These are phyloP conservation scores for Megaceryle alcyon DNA, from an alignment of 2,797 vertebrate genomes.

Conservation along the genomic window DNA sequence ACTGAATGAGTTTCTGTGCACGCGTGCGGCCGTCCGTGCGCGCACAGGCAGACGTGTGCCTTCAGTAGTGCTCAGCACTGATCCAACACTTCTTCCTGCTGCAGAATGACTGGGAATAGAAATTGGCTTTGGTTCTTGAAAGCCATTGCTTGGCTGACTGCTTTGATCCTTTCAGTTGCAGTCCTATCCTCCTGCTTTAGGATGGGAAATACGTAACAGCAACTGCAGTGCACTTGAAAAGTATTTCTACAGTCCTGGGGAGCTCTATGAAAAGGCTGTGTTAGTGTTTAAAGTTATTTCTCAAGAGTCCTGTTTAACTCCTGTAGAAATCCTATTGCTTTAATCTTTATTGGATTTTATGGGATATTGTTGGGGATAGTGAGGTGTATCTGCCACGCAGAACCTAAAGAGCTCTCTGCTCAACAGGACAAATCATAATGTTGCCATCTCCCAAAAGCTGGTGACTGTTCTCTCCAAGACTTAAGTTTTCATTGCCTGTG, in stretches of 20 bases:
- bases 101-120: neutral
- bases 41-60: neutral
- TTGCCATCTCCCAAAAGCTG: neutral
- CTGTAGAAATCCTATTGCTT: neutral
- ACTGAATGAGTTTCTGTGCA: neutral
- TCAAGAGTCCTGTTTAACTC: neutral
- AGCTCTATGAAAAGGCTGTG: neutral
- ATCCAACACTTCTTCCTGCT: neutral
- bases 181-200: neutral
- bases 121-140: neutral
- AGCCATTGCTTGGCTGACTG: neutral
- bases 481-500: neutral
- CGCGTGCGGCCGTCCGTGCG: accelerated
- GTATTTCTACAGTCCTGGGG: neutral
- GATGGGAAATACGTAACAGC: neutral
- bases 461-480: neutral
- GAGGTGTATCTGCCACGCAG: neutral
- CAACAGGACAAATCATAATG: neutral
- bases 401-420: neutral
- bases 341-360: neutral
- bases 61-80: neutral
- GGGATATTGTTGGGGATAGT: neutral
- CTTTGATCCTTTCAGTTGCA: neutral
- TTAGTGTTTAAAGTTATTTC: neutral
- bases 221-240: neutral